Base-by-base conservation (phyloP, 2,888 invertebrate genomes). In the Dascillus cervinus region DNA sequence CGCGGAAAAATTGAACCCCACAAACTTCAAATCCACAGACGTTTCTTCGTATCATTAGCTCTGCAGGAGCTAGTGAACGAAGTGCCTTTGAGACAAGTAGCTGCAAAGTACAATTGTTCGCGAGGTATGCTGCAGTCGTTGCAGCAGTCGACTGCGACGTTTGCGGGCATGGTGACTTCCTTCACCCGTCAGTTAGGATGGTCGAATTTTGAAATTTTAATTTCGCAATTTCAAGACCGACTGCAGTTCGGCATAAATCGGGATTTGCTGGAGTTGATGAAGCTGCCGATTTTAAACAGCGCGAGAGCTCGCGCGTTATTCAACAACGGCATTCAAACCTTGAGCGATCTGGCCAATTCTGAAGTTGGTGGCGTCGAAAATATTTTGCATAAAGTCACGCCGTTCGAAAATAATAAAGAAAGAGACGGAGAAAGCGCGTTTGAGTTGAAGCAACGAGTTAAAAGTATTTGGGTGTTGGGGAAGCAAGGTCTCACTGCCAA, bases 91-190 rank as follows among this genome's bases (percentile, higher is more conserved):
- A 71, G 72, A 32, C 69, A 73, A 30, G 92, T 94, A 1, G 84
- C 89, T n/a, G 57, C 60, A 5, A 94, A 90, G 60, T 97, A 83
- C 59, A 79, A 78, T 47, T 88, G 89, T 53, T 79, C 82, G 32
- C 79, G 94, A 30, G 97, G 97, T 8, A 77, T 89, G 64, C 66
- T 98, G 11, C 97, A 98, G 67, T 81, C 87, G 34, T 71, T 98
- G 13, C 97, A 98, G 64, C 94, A 95, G 62, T 82, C 87, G 33
- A 85, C 96, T 1, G 83, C 96, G 17, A 91, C 92, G 17, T 96
- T 95, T 73, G 94, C 96, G 32, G 95, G 94, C 32, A 96, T 96
- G 86, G 88, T 97, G 1, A 91, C 94, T 2, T 80, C 88, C n/a
- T 97, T 98, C 67, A 92, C 95, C 62, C 78, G 77, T 41, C 82